Base-by-base conservation (phyloP, 2,113 vertebrate species). In the Platichthys flesus region DNA sequence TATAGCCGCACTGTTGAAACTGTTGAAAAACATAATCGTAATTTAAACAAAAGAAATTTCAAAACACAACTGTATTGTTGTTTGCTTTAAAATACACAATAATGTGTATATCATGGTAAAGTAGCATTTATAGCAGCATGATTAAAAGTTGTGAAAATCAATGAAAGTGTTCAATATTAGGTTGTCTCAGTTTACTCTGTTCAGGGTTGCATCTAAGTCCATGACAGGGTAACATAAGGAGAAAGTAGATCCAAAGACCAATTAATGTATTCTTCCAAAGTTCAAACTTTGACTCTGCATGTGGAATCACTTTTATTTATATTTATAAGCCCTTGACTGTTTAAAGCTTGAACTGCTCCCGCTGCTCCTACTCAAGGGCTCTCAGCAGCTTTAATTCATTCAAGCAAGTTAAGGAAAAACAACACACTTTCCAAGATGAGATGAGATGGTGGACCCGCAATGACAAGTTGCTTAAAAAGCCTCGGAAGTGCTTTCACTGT, bases 371-470 rank as follows among this genome's bases (percentile, higher is more conserved):
- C 66, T 85, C 66, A 67, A 75, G 72, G 13, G 64, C 76, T 80
- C 55, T 52, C 4, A 21, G 55, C 64, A 24, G 67, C 61, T 0
- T 59, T 67, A 51, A 72, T 76, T 78, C 62, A 65, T 77, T 82
- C 59, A 63, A 69, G 68, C 73, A 77, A 85, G 79, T 74, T 77
- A 55, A 67, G 70, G 72, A 21, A 76, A 80, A 83, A 49, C 78
- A 62, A 51, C 81, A 35, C 71, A 49, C 70, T 79, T 40, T 67
- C 31, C 31, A 31, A 31, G 31, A 31, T 31, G 31, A 7, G 31
- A 81, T 24, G 42, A 84, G 67, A 78, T 69, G 61, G 62, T 35
- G 64, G 51, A 54, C 64, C 59, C 1, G 2, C 2, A 23, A 35
- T 56, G 68, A 74, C 79, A 56, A n/a, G 61, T 37, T 20, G 20